Evolutionary conservation across 2,113 vertebrate species (phyloP).

Genomic region (Psammodynastes pulverulentus): DNA sequence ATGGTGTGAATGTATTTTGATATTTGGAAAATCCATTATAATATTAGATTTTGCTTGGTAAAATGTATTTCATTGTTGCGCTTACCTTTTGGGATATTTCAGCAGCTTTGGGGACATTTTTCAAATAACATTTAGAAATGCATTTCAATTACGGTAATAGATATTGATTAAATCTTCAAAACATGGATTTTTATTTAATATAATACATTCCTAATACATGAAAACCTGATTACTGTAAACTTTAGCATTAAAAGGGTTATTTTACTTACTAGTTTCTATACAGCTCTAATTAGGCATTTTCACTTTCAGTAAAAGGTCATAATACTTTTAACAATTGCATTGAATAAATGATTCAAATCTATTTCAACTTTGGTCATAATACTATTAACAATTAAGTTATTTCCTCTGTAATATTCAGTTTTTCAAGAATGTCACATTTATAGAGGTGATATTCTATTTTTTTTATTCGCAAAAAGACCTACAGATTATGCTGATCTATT

Average conservation of each 20-base stretch:
- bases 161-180: neutral
- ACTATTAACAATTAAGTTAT: too few relatives aligned
- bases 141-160: neutral
- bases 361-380: too few relatives aligned
- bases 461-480: neutral
- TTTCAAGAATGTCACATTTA: neutral
- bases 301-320: neutral
- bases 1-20: neutral
- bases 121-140: neutral
- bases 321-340: too few relatives aligned
- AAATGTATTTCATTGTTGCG: neutral
- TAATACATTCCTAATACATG: neutral
- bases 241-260: neutral
- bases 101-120: neutral
- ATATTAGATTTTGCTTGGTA: neutral
- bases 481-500: neutral
- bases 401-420: neutral
- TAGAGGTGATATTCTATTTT: neutral
- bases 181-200: neutral
- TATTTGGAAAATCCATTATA: neutral
- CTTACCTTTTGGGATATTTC: neutral
- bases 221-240: neutral
- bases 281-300: neutral
- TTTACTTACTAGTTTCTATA: neutral
- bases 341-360: too few relatives aligned